A percentile compares a stretch with the other conserved stretches of the same genome.
These are phyloP conservation scores for Neolamprologus sp. DNA, from an alignment of 2,113 vertebrate species.

Conservation along the genomic window DNA sequence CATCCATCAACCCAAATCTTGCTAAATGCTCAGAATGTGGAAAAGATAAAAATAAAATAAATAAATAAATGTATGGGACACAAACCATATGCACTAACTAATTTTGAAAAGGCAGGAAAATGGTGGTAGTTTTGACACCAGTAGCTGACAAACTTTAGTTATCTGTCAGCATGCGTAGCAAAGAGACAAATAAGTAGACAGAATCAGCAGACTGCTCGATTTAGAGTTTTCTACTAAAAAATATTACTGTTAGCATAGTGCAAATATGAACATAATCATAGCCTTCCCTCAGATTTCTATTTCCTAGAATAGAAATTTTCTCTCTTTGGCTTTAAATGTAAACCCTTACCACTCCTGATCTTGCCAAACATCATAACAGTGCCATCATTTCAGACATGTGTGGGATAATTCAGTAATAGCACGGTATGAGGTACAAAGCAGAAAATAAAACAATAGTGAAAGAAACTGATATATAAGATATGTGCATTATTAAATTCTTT, in stretches of 20 bases:
- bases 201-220: background rate
- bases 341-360: background rate
- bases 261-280: background rate
- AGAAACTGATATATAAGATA: background rate
- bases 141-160: background rate
- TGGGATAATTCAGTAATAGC: background rate
- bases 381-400: background rate
- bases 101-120: background rate
- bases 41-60: background rate
- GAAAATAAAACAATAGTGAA: background rate
- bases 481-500: background rate
- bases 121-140: background rate
- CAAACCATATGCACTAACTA: background rate
- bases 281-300: background rate
- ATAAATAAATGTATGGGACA: background rate
- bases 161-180: background rate
- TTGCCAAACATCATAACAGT: background rate
- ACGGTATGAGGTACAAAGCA: background rate
- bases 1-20: background rate
- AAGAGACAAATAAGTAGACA: background rate
- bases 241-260: background rate
- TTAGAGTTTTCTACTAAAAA: background rate
- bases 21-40: background rate
- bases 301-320: background rate
- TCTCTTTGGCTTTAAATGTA: background rate